A percentile compares a stretch with the other conserved stretches of the same genome.
phyloP scores from a whole-genome alignment of 2,113 vertebrate genomes.

The Hypomesus transpacificus region DNA sequence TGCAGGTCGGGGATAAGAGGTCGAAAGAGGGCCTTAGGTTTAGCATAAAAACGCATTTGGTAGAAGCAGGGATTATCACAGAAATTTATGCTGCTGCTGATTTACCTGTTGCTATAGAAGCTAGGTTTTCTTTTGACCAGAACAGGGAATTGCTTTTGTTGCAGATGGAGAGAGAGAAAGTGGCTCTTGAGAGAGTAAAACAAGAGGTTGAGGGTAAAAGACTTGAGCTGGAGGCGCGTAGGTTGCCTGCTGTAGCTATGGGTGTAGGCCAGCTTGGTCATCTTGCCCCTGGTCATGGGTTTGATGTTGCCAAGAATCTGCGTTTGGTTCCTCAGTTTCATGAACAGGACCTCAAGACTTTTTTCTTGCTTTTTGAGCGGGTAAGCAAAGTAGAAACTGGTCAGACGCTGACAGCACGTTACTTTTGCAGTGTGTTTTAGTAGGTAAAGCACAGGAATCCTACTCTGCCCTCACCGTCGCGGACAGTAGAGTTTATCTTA shows the following conservation, averaged over 20 bases:
- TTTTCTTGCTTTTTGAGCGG: conserved; percentile 13
- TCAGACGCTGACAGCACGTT: neutral
- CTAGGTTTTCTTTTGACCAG: neutral
- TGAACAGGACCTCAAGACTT: neutral
- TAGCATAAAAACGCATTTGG: neutral
- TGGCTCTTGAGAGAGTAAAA: neutral
- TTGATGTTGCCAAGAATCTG: neutral
- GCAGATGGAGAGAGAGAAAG: neutral
- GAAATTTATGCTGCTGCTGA: neutral
- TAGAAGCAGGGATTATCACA: neutral
- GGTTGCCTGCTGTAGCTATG: neutral
- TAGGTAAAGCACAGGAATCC: conserved; percentile 3
- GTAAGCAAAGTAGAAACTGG: neutral
- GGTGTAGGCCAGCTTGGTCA: neutral
- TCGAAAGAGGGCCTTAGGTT: neutral
- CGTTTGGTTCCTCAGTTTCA: neutral
- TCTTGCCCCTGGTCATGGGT: neutral
- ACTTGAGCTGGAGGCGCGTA: neutral
- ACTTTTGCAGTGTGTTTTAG: conserved; percentile 3
- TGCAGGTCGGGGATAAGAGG: neutral
- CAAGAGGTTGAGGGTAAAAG: neutral
- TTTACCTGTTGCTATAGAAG: neutral
- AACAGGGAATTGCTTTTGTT: neutral
- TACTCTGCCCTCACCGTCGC: neutral
- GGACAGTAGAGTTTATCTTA: neutral